Percentiles rank a stretch among this genome's conserved stretches.
These are phyloP conservation scores for Silurus aristotelis DNA, from an alignment of 2,797 vertebrate genomes.

Conservation along the genomic window DNA sequence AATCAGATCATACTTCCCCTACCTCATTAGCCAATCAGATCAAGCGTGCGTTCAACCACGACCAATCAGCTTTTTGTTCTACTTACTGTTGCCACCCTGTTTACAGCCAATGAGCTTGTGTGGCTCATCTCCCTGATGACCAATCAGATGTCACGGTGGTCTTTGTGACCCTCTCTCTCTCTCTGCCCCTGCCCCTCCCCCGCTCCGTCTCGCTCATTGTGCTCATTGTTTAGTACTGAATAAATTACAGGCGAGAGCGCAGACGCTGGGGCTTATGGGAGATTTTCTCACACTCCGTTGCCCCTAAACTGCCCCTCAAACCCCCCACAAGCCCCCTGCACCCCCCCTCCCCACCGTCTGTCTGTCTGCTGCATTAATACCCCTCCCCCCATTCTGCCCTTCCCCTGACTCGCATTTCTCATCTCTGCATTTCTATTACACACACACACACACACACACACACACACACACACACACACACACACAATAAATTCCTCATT, in stretches of 20 bases:
- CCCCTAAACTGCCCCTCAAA: conserved; percentile 14
- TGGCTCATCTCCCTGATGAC: not conserved
- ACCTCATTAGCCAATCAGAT: not conserved
- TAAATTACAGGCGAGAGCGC: conserved; percentile 76
- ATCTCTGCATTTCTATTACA: not conserved
- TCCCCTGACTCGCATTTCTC: not conserved
- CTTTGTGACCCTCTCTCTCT: conserved; percentile 35
- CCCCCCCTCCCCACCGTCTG: not conserved
- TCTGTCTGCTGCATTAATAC: conserved; percentile 20
- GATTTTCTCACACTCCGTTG: conserved; percentile 68
- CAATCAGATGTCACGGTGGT: conserved; percentile 23
- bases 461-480: not conserved
- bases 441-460: not conserved
- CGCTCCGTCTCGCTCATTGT: conserved; percentile 63
- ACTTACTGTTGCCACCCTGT: not conserved
- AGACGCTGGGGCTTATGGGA: conserved; percentile 69
- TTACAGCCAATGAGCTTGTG: not conserved
- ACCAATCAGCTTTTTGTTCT: not conserved
- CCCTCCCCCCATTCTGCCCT: not conserved
- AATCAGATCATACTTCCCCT: not conserved
- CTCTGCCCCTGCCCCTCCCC: conserved; percentile 19
- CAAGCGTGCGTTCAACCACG: not conserved
- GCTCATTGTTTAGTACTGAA: conserved; percentile 76
- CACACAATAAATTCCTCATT: not conserved
- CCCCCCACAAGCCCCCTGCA: not conserved